These are phyloP conservation scores for Aepyceros melampus DNA, from an alignment of 2,113 vertebrate species.

Conservation along the genomic window DNA sequence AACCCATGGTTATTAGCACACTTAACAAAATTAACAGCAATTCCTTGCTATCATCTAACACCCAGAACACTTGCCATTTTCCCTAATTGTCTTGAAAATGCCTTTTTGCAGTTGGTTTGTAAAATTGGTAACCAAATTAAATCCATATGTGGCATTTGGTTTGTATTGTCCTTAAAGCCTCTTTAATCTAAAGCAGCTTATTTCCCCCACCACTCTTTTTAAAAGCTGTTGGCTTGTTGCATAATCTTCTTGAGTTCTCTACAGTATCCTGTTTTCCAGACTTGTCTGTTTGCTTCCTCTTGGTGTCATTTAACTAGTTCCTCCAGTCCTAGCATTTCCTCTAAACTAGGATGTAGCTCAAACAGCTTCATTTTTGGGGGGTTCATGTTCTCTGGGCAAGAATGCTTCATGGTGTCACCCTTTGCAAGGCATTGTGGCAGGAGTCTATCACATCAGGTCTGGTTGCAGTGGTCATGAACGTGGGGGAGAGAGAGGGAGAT, in stretches of 20 bases:
- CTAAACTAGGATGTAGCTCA: not conserved
- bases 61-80: not conserved
- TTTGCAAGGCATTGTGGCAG: not conserved
- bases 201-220: not conserved
- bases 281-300: not conserved
- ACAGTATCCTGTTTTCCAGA: not conserved
- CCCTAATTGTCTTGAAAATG: not conserved
- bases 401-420: not conserved
- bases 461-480: not conserved
- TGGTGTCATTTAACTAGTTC: not conserved
- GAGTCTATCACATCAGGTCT: not conserved
- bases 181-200: not conserved
- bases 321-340: not conserved
- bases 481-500: not conserved
- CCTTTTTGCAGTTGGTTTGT: not conserved
- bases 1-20: not conserved
- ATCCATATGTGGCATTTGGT: not conserved
- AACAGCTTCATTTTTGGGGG: not conserved
- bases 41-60: not conserved
- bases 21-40: not conserved
- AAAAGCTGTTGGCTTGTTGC: not conserved
- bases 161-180: not conserved
- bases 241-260: not conserved
- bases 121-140: not conserved
- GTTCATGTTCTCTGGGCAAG: not conserved